Conservation (phyloP, 2,113 vertebrate genomes). For the Hippolais icterina region DNA sequence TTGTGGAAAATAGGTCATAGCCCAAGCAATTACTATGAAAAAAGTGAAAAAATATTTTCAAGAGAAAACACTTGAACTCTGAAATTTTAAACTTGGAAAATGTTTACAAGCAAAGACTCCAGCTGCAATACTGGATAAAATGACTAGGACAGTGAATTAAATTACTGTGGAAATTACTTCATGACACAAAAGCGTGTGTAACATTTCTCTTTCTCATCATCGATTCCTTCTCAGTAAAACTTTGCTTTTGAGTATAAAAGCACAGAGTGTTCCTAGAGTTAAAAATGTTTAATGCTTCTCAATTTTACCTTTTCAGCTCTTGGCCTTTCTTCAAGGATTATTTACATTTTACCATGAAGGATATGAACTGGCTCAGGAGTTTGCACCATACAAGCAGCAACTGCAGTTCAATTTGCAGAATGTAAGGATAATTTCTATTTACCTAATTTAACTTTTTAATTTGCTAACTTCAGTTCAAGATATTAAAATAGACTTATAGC, state of each 20-base stretch:
- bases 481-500: background rate
- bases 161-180: background rate
- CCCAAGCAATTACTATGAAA: background rate
- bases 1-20: slow-evolving; percentile 28
- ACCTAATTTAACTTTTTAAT: background rate
- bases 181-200: background rate
- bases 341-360: slow-evolving; percentile 99
- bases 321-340: slow-evolving; percentile 97
- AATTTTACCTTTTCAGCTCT: slow-evolving; percentile 80
- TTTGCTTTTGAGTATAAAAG: background rate
- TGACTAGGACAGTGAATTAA: background rate
- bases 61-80: background rate
- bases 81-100: background rate
- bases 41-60: background rate
- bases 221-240: background rate
- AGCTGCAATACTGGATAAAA: background rate
- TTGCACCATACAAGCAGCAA: slow-evolving; percentile 96
- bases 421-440: slow-evolving; percentile 76
- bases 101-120: background rate
- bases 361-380: slow-evolving; percentile 96
- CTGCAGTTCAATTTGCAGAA: slow-evolving; percentile 98
- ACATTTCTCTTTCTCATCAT: background rate
- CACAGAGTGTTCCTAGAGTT: background rate
- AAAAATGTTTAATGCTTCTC: background rate
- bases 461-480: background rate